phyloP scores from a whole-genome alignment of 2,113 vertebrate species.

The Megalops atlanticus region DNA sequence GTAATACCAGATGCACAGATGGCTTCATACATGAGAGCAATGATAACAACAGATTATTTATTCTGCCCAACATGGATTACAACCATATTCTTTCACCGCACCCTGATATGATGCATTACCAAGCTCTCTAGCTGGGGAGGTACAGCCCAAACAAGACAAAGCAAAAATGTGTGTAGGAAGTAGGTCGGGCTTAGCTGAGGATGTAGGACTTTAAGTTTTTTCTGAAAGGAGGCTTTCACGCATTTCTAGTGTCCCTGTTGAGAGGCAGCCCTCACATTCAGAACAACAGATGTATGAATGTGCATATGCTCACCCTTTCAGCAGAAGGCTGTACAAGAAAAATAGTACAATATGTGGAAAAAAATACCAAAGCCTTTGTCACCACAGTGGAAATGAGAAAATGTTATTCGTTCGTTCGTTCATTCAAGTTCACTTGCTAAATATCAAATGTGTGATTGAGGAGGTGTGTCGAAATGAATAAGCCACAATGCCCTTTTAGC shows the following conservation, averaged over 20 bases:
- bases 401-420: too few species aligned
- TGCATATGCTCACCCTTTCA: background rate
- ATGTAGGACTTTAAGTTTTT: background rate
- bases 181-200: background rate
- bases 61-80: too few species aligned
- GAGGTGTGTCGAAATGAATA: slow-evolving; percentile 35
- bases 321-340: background rate
- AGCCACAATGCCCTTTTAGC: slow-evolving; percentile 48
- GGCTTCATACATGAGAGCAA: background rate
- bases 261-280: too few species aligned
- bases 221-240: background rate
- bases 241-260: background rate
- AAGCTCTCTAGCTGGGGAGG: too few species aligned
- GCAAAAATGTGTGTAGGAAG: too few species aligned
- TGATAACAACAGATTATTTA: too few species aligned
- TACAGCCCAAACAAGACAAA: background rate
- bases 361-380: background rate
- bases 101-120: too few species aligned
- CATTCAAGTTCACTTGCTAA: slow-evolving; percentile 20
- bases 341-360: background rate
- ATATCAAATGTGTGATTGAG: slow-evolving; percentile 47
- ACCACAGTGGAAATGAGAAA: background rate
- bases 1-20: too few species aligned
- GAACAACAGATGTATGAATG: background rate
- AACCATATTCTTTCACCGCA: too few species aligned